phyloP scores from a whole-genome alignment of 2,113 vertebrate genomes.

The Callithrix jacchus region DNA sequence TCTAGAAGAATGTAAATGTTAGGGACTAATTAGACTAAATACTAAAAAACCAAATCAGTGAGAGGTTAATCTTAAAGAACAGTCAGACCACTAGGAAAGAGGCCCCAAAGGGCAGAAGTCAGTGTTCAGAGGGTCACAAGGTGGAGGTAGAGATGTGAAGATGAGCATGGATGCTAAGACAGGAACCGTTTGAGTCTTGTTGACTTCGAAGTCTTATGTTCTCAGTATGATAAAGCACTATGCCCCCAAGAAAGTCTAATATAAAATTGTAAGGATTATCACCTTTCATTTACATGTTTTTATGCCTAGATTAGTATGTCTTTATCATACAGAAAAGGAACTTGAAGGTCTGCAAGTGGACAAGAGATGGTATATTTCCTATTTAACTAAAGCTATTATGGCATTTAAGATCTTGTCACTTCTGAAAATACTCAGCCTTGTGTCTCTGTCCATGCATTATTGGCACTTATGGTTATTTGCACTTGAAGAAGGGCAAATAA shows the following conservation, averaged over 20 bases:
- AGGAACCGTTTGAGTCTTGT: background rate
- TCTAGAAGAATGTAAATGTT: background rate
- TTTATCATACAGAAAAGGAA: background rate
- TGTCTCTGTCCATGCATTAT: background rate
- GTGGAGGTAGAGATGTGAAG: accelerated
- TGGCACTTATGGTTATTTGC: background rate
- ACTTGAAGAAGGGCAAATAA: background rate
- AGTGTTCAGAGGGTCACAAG: background rate
- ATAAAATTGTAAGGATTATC: background rate
- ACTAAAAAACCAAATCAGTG: background rate
- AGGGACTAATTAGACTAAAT: background rate
- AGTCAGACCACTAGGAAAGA: background rate
- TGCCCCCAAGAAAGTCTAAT: background rate
- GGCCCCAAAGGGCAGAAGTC: background rate
- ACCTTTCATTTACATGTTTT: background rate
- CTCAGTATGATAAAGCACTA: background rate
- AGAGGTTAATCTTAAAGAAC: background rate
- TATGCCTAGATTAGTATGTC: background rate
- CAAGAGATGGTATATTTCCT: background rate
- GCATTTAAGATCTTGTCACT: background rate
- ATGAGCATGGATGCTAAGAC: background rate
- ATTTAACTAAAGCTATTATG: background rate
- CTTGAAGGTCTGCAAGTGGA: background rate
- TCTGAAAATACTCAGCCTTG: background rate
- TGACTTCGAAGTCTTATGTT: background rate